A percentile compares a stretch with the other conserved stretches of the same genome.
Conservation (phyloP, 2,888 invertebrate genomes). For the Melieria omissa region DNA sequence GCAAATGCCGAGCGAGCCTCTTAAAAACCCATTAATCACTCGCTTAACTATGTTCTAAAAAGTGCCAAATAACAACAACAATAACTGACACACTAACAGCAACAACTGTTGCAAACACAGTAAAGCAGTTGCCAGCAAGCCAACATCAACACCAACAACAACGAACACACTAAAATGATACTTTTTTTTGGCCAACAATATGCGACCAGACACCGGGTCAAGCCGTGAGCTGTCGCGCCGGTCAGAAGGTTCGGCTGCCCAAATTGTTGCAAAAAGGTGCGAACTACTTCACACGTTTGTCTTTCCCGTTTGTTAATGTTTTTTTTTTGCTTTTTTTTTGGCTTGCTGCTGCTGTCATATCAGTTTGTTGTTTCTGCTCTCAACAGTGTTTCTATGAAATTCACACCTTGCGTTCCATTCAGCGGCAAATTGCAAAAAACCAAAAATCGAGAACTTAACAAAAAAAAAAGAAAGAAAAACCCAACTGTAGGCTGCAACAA, state of each 20-base stretch:
- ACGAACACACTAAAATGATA: slow-evolving; percentile 1
- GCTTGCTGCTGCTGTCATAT: neutral
- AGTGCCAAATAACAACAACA: slow-evolving; percentile 25
- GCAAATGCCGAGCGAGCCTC: slow-evolving; percentile 60
- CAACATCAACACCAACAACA: neutral
- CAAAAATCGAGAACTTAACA: neutral
- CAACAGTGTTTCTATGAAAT: slow-evolving; percentile 28
- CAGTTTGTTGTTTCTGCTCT: slow-evolving; percentile 3
- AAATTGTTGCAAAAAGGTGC: slow-evolving; percentile 32
- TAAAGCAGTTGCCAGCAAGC: neutral
- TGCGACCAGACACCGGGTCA: neutral
- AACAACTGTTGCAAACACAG: neutral
- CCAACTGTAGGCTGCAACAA: neutral
- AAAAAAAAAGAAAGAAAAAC: neutral
- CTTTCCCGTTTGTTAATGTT: no score
- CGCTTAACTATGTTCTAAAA: slow-evolving; percentile 58
- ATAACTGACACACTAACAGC: slow-evolving; percentile 2
- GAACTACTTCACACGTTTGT: slow-evolving; percentile 32
- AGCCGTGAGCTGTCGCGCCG: no score
- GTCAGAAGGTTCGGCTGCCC: neutral
- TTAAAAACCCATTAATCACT: slow-evolving; percentile 66
- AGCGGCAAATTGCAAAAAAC: slow-evolving; percentile 5
- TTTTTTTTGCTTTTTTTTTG: neutral
- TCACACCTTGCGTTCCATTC: slow-evolving; percentile 28
- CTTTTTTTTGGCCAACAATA: neutral